Evolutionary conservation across 1,140 invertebrate genomes (phyloP).

Genomic region (Heterodera carotae): DNA sequence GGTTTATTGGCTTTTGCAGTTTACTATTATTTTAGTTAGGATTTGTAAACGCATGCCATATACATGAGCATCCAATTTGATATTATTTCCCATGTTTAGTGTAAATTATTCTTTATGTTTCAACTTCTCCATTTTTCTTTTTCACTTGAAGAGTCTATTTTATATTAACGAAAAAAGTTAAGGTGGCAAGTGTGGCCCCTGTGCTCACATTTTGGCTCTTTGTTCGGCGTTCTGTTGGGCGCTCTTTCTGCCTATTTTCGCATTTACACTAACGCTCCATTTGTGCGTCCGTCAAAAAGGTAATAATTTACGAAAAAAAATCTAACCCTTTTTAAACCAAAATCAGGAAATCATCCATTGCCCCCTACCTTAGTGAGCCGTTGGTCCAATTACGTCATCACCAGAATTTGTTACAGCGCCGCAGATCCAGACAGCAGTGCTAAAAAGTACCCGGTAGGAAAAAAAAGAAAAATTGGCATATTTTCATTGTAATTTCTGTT

Average conservation of each 20-base stretch:
- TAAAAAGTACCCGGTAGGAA: too few species aligned
- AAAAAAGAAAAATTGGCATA: too few species aligned
- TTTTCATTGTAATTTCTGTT: too few species aligned
- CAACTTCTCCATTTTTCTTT: background rate
- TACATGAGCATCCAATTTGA: too few species aligned
- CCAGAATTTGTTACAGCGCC: too few species aligned
- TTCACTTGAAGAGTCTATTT: too few species aligned
- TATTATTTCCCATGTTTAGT: too few species aligned
- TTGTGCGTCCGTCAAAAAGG: background rate
- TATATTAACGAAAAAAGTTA: too few species aligned
- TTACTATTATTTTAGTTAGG: background rate
- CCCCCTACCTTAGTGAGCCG: background rate
- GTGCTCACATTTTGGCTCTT: constrained; percentile 45
- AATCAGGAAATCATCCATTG: background rate
- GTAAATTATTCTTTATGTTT: too few species aligned
- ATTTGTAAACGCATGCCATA: too few species aligned
- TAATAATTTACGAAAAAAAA: too few species aligned
- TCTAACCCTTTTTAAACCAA: background rate
- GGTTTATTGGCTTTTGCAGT: background rate
- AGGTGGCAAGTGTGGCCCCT: constrained; percentile 44
- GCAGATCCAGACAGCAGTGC: too few species aligned
- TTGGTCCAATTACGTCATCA: background rate
- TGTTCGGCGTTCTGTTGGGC: constrained; percentile 40
- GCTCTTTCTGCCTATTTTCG: constrained; percentile 21
- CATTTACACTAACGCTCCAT: constrained; percentile 25